phyloP scores from a whole-genome alignment of 2,797 vertebrate species.

The Neosilurus mollespiculum region DNA sequence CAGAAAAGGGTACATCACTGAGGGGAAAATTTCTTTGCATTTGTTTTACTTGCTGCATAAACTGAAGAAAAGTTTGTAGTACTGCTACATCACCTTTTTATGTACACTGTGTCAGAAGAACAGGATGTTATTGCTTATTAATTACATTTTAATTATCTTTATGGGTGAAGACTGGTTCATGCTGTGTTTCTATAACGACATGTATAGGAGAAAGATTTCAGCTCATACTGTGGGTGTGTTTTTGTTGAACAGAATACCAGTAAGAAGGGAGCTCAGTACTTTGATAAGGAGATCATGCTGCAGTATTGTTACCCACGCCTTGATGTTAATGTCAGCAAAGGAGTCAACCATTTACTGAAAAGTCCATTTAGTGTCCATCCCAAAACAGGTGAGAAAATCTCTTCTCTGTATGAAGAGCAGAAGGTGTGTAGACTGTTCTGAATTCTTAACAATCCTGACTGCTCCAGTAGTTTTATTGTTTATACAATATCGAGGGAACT shows the following conservation, averaged over 20 bases:
- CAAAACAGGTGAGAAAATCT: constrained; percentile 82
- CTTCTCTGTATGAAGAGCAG: not conserved
- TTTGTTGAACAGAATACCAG: constrained; percentile 60
- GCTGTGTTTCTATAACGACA: not conserved
- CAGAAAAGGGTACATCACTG: constrained; percentile 63
- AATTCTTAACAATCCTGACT: not conserved
- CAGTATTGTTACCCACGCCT: constrained; percentile 96
- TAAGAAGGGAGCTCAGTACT: constrained; percentile 68
- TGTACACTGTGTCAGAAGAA: not conserved
- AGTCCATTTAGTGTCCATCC: constrained; percentile 97
- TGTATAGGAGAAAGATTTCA: not conserved
- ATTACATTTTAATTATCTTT: not conserved
- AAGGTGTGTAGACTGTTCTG: too few species aligned
- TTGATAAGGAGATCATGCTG: constrained; percentile 90
- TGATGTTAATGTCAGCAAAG: constrained; percentile 94
- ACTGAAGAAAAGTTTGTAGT: not conserved
- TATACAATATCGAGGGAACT: not conserved
- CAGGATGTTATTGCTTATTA: not conserved
- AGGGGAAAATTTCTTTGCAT: not conserved
- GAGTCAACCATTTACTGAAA: constrained; percentile 91
- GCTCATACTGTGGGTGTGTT: not conserved
- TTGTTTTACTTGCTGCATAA: not conserved
- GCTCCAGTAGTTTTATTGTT: not conserved
- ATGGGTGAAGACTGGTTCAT: not conserved
- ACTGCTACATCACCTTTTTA: not conserved